A percentile compares a stretch with the other conserved stretches of the same genome.
Evolutionary conservation across 2,113 vertebrate species (phyloP).

Genomic region (Campylomormyrus numenius): DNA sequence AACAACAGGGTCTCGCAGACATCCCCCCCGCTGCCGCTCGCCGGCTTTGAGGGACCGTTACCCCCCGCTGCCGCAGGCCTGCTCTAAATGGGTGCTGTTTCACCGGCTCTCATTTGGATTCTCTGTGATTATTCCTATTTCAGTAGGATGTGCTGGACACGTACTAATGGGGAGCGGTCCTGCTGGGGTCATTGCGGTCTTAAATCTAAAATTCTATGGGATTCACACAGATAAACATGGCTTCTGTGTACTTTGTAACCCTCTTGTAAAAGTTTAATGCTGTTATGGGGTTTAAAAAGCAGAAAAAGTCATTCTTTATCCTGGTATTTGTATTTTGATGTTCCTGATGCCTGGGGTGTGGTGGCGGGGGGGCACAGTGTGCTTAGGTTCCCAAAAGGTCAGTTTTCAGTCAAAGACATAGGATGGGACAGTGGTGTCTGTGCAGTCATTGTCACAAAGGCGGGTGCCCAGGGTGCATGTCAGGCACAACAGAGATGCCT

Average conservation of each 20-base stretch:
- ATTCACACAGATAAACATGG: background rate
- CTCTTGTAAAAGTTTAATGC: background rate
- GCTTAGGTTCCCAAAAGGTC: background rate
- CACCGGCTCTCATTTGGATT: constrained; percentile 29
- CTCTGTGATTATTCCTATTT: constrained; percentile 59
- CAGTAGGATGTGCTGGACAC: constrained; percentile 41
- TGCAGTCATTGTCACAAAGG: background rate
- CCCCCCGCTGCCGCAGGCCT: background rate
- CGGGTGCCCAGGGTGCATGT: background rate
- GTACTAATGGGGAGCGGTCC: constrained; percentile 34
- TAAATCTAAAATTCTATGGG: background rate
- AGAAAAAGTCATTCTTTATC: background rate
- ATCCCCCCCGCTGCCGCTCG: background rate
- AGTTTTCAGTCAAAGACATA: background rate
- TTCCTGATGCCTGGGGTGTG: background rate
- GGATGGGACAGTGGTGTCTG: background rate
- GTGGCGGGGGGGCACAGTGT: background rate
- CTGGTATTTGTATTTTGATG: background rate
- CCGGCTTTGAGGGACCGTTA: background rate
- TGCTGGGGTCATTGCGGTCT: background rate
- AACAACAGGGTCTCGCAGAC: background rate
- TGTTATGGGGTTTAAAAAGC: background rate
- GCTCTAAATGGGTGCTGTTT: background rate
- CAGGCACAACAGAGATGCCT: background rate
- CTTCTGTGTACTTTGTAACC: background rate